Conservation (phyloP, 2,797 vertebrate genomes). For the Ceyx erithaca region DNA sequence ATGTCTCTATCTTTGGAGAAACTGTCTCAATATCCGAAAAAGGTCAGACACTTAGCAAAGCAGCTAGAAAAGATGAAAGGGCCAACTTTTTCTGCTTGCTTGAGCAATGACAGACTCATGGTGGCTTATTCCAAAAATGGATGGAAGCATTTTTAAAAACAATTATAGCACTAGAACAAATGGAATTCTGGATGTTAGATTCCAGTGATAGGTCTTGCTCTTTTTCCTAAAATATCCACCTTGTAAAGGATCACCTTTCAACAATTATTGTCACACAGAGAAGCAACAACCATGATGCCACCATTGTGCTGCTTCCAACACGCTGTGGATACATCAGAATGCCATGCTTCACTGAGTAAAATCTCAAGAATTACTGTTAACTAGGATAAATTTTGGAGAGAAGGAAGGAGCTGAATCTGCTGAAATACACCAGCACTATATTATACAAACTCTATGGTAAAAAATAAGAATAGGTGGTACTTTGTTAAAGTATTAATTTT, state of each 20-base stretch:
- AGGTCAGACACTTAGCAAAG: neutral
- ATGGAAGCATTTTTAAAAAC: neutral
- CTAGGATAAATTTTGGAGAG: neutral
- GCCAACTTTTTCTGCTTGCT: neutral
- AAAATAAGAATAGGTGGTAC: neutral
- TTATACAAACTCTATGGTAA: neutral
- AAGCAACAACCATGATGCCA: rapidly evolving
- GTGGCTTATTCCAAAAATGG: neutral
- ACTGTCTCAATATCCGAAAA: neutral
- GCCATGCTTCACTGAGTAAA: neutral
- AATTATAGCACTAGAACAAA: neutral
- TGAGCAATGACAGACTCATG: neutral
- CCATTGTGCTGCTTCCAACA: neutral
- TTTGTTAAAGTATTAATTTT: neutral
- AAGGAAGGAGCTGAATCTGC: neutral
- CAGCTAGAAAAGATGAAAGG: neutral
- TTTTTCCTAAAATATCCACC: neutral
- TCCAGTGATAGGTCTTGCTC: neutral
- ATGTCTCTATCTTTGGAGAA: neutral
- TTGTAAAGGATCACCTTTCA: neutral
- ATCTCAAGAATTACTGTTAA: neutral
- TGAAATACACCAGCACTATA: neutral
- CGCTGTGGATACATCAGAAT: neutral
- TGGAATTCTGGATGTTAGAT: neutral
- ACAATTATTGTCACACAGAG: neutral